Percentiles rank a stretch among this genome's conserved stretches.
These are phyloP conservation scores for Ctenoplectra terminalis DNA, from an alignment of 1,140 invertebrate species.

Conservation along the genomic window DNA sequence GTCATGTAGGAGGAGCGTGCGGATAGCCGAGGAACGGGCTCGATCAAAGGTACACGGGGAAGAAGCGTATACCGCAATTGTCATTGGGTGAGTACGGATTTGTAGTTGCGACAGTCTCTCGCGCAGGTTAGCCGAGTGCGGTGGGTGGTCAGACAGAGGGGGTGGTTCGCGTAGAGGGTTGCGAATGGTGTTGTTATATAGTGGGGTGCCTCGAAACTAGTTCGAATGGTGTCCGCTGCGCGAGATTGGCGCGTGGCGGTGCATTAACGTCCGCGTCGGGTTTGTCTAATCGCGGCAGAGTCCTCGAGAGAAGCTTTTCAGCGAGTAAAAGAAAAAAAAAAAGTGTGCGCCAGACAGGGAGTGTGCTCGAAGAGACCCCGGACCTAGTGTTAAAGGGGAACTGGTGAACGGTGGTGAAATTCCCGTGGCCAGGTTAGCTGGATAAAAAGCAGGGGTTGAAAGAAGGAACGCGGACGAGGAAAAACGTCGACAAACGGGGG, in stretches of 20 bases:
- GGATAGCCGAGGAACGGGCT: too few species aligned
- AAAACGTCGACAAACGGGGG: slow-evolving; percentile 3
- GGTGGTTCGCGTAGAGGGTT: slow-evolving; percentile 45
- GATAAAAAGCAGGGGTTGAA: neutral
- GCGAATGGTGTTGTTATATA: slow-evolving; percentile 60
- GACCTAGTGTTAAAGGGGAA: slow-evolving; percentile 6
- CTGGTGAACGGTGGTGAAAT: slow-evolving; percentile 18
- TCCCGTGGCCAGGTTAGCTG: neutral
- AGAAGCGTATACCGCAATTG: slow-evolving; percentile 33
- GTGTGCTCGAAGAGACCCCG: neutral
- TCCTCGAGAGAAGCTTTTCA: slow-evolving; percentile 50
- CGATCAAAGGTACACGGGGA: neutral
- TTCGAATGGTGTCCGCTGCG: slow-evolving; percentile 76
- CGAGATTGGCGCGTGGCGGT: slow-evolving; percentile 79
- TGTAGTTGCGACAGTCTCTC: slow-evolving; percentile 55
- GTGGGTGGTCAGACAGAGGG: slow-evolving; percentile 24
- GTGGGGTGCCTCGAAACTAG: slow-evolving; percentile 74
- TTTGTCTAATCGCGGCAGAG: slow-evolving; percentile 75
- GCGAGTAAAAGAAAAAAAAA: slow-evolving; percentile 21
- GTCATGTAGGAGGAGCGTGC: neutral
- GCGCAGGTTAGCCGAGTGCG: slow-evolving; percentile 42
- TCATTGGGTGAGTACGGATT: slow-evolving; percentile 52
- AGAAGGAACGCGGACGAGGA: neutral
- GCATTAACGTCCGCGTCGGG: slow-evolving; percentile 80
- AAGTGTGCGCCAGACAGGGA: slow-evolving; percentile 21